phyloP scores from a whole-genome alignment of 1,140 invertebrate genomes.

The Atopsyche davidsoni region DNA sequence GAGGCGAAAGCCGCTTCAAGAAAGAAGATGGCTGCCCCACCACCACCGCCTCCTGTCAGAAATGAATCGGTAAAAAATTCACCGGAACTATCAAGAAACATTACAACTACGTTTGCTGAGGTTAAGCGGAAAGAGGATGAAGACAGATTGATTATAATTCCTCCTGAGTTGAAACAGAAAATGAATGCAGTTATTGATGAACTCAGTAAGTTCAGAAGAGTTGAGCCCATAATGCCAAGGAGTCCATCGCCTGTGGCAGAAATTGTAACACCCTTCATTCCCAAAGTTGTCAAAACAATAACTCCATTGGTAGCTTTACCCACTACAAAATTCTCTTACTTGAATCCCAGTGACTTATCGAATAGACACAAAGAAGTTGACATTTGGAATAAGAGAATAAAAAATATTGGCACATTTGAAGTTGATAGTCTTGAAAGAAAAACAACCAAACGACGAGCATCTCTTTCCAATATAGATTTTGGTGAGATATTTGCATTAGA shows the following conservation, averaged over 20 bases:
- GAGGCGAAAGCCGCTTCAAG: constrained; percentile 6
- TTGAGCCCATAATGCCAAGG: constrained; percentile 36
- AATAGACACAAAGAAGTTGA: not conserved
- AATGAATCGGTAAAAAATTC: not conserved
- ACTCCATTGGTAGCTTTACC: constrained; percentile 26
- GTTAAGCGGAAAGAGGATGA: constrained; percentile 31
- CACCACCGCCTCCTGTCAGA: constrained; percentile 35
- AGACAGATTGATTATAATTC: constrained; percentile 33
- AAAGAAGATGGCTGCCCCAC: constrained; percentile 44
- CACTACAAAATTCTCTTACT: constrained; percentile 37
- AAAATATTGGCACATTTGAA: constrained; percentile 60
- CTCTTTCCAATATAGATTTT: constrained; percentile 23
- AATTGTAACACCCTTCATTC: constrained; percentile 31
- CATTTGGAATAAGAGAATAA: not conserved
- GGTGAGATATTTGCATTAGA: constrained; percentile 8
- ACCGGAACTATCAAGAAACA: not conserved
- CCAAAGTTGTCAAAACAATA: constrained; percentile 38
- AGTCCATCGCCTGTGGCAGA: constrained; percentile 30
- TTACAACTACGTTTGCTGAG: not conserved
- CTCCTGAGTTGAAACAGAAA: constrained; percentile 49
- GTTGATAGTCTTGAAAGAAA: constrained; percentile 68
- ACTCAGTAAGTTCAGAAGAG: constrained; percentile 41
- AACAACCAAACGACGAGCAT: constrained; percentile 38
- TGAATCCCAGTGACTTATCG: too few relatives aligned
- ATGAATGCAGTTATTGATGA: constrained; percentile 54